Percentiles rank a stretch among this genome's conserved stretches.
Evolutionary conservation across 1,140 invertebrate species (phyloP).

Genomic region (Grapholita molesta): DNA sequence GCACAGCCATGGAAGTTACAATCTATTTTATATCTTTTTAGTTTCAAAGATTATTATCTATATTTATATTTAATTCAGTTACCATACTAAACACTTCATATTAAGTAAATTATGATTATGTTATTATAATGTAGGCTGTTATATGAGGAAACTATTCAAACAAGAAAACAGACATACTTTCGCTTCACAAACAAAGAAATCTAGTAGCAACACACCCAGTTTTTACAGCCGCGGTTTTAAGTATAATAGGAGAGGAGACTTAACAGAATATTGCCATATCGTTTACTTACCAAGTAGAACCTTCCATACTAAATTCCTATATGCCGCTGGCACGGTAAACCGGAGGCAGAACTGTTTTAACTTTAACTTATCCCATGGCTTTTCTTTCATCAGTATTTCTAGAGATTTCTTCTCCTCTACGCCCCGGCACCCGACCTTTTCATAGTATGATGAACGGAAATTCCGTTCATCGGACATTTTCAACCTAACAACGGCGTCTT

Average conservation of each 20-base stretch:
- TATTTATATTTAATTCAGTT: no score
- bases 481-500: background rate
- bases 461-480: conserved; percentile 85
- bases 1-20: no score
- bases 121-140: background rate
- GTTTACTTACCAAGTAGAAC: conserved; percentile 83
- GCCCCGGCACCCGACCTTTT: conserved; percentile 92
- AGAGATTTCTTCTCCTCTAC: conserved; percentile 95
- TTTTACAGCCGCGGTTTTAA: background rate
- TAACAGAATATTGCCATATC: background rate
- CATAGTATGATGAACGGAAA: conserved; percentile 94
- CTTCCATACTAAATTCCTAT: conserved; percentile 92
- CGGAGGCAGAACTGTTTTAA: conserved; percentile 90
- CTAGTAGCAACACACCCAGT: background rate
- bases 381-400: conserved; percentile 94
- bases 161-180: background rate
- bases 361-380: conserved; percentile 89
- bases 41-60: no score
- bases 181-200: background rate
- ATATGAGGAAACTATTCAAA: background rate
- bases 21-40: no score
- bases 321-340: conserved; percentile 89
- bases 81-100: no score
- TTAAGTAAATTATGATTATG: no score
- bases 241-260: background rate